Conservation (phyloP, 2,797 vertebrate genomes). For the Eulemur albifrons region DNA sequence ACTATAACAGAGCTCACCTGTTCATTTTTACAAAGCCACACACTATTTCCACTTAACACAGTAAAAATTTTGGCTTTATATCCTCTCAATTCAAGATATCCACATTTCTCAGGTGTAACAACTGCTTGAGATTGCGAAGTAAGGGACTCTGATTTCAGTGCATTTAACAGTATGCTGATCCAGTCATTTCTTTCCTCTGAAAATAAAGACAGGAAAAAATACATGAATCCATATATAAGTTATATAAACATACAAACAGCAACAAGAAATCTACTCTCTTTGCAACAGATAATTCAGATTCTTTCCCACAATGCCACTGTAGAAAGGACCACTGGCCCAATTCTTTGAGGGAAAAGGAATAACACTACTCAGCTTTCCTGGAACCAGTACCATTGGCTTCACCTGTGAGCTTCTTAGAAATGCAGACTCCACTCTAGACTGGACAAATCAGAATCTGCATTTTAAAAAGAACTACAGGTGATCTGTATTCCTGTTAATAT, state of each 20-base stretch:
- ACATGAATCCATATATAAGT: neutral
- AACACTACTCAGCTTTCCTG: neutral
- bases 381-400: neutral
- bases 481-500: neutral
- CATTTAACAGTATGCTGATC: constrained; percentile 90
- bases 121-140: constrained; percentile 81
- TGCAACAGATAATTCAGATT: neutral
- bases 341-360: neutral
- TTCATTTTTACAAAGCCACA: constrained; percentile 97
- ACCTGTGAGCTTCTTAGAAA: neutral
- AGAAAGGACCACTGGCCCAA: neutral
- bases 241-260: neutral
- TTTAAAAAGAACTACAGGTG: neutral
- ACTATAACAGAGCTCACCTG: constrained; percentile 89
- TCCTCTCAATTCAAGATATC: constrained; percentile 93
- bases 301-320: neutral
- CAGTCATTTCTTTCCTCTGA: constrained; percentile 96
- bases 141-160: constrained; percentile 85
- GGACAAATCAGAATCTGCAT: neutral
- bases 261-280: neutral
- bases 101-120: constrained; percentile 88
- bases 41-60: constrained; percentile 91
- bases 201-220: constrained; percentile 63
- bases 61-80: constrained; percentile 96
- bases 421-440: neutral